Percentiles rank a stretch among this genome's conserved stretches.
These are phyloP conservation scores for Eublepharis macularius DNA, from an alignment of 2,113 vertebrate species.

Conservation along the genomic window DNA sequence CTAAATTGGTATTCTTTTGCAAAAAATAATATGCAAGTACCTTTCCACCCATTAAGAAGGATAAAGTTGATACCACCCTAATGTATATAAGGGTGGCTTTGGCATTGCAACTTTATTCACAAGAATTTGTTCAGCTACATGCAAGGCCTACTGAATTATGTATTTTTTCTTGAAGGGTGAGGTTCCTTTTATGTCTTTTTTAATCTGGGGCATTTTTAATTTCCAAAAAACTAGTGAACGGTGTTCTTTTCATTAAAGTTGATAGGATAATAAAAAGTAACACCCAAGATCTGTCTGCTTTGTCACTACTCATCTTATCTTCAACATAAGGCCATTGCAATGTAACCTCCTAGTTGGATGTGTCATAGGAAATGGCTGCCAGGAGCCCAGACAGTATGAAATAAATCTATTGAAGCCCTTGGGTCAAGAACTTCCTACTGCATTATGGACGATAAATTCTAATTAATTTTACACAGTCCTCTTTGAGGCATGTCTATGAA, in stretches of 20 bases:
- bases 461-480: conserved; percentile 12
- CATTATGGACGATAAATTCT: not conserved
- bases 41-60: not conserved
- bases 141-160: conserved; percentile 26
- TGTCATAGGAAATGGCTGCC: not conserved
- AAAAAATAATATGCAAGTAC: not conserved
- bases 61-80: not conserved
- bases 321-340: not conserved
- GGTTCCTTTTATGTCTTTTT: not conserved
- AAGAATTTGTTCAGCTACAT: not conserved
- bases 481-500: conserved; percentile 7
- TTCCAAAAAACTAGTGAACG: not conserved
- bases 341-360: not conserved
- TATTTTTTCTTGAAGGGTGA: not conserved
- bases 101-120: conserved; percentile 8
- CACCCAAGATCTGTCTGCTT: not conserved
- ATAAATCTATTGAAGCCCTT: not conserved
- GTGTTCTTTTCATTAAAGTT: conserved; percentile 23
- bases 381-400: not conserved
- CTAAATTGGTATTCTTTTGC: no score
- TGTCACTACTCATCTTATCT: not conserved
- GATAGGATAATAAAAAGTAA: not conserved
- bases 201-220: not conserved
- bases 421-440: not conserved
- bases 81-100: not conserved